Percentiles rank a stretch among this genome's conserved stretches.
Conservation (phyloP, 30 jellyfish, hydroid and myxozoan genomes). For the Catostylus mosaicus region DNA sequence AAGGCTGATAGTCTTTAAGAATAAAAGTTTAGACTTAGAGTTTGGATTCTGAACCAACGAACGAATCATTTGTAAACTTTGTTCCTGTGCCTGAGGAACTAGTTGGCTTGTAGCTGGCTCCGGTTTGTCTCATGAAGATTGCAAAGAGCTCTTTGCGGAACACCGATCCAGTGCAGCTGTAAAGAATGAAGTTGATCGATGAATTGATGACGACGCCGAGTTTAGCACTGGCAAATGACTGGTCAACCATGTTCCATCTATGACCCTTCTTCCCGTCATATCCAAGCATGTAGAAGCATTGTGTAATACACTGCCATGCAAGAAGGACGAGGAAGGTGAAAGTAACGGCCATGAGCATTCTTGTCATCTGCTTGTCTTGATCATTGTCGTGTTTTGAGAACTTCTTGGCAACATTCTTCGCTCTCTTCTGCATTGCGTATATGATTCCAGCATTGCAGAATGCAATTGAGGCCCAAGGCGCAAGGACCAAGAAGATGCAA, state of each 20-base stretch:
- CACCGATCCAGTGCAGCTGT: slow-evolving; percentile 70
- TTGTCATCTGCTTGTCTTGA: slow-evolving; percentile 79
- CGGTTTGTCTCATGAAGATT: background rate
- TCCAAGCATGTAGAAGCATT: slow-evolving; percentile 82
- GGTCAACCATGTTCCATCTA: slow-evolving; percentile 61
- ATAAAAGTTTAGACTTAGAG: too few species aligned
- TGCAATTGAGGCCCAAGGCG: slow-evolving; percentile 84
- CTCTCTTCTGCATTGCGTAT: slow-evolving; percentile 36
- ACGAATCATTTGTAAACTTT: slow-evolving; percentile 31
- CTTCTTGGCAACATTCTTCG: slow-evolving; percentile 26
- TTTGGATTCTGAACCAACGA: slow-evolving; percentile 11
- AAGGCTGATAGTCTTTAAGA: too few species aligned
- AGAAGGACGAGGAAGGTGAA: slow-evolving; percentile 73
- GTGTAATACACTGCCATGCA: slow-evolving; percentile 94
- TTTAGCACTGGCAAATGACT: slow-evolving; percentile 80
- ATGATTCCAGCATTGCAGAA: slow-evolving; percentile 65
- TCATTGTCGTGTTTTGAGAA: slow-evolving; percentile 15
- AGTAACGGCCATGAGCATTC: slow-evolving; percentile 71
- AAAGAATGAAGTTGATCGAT: slow-evolving; percentile 80
- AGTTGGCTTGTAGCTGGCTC: background rate
- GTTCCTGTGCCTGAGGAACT: slow-evolving; percentile 22
- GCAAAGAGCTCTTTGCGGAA: slow-evolving; percentile 74
- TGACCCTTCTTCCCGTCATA: background rate
- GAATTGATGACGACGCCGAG: slow-evolving; percentile 91
- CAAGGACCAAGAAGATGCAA: slow-evolving; percentile 81